Evolutionary conservation across 2,113 vertebrate species (phyloP).

Genomic region (Limanda limanda): DNA sequence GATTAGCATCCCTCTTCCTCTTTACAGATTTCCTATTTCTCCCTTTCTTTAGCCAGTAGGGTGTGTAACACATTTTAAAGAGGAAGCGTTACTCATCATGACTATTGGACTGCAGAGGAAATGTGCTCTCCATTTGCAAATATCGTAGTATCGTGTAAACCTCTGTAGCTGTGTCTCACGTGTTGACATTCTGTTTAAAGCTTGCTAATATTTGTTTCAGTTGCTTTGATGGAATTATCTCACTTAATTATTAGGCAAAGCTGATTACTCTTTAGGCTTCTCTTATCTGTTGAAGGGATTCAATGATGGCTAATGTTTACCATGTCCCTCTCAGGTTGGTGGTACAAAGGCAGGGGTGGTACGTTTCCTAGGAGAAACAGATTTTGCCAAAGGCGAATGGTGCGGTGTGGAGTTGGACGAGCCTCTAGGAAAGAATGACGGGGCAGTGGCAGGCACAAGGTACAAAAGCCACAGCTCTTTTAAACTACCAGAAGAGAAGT

Average conservation of each 20-base stretch:
- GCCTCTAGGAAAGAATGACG: slow-evolving; percentile 97
- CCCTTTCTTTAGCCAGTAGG: neutral
- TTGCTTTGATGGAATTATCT: slow-evolving; percentile 60
- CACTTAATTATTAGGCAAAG: slow-evolving; percentile 48
- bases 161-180: too few species aligned
- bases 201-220: slow-evolving; percentile 4
- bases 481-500: neutral
- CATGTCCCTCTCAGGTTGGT: slow-evolving; percentile 84
- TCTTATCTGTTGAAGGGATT: slow-evolving; percentile 44
- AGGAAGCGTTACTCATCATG: slow-evolving; percentile 56
- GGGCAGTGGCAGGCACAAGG: slow-evolving; percentile 98
- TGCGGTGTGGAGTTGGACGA: slow-evolving; percentile 98
- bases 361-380: slow-evolving; percentile 96
- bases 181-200: neutral
- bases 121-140: slow-evolving; percentile 17
- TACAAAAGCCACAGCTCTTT: slow-evolving; percentile 51
- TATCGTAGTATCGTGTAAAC: slow-evolving; percentile 11
- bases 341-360: slow-evolving; percentile 97
- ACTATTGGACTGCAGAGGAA: slow-evolving; percentile 41
- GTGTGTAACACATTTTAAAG: slow-evolving; percentile 11
- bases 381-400: slow-evolving; percentile 99
- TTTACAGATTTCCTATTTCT: slow-evolving; percentile 8
- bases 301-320: slow-evolving; percentile 26
- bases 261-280: slow-evolving; percentile 39
- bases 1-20: slow-evolving; percentile 37